phyloP scores from a whole-genome alignment of 2,797 vertebrate species.

The Pantherophis vulpinus region DNA sequence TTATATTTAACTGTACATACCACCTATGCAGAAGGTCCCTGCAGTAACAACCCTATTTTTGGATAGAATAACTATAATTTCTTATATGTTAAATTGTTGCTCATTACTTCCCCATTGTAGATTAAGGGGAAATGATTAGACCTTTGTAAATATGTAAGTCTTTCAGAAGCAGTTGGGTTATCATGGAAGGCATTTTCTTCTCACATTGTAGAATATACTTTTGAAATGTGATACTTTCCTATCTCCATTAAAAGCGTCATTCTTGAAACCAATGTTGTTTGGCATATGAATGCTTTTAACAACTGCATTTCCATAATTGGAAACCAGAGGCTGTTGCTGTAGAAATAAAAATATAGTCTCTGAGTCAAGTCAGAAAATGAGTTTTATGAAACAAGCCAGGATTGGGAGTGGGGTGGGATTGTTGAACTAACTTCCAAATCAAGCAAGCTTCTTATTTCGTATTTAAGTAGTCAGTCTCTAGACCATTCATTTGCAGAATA shows the following conservation, averaged over 20 bases:
- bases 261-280: slow-evolving; percentile 8
- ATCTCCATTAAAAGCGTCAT: background rate
- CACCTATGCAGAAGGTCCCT: background rate
- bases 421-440: slow-evolving; percentile 22
- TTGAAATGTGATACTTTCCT: background rate
- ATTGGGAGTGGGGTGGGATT: background rate
- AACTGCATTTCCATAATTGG: background rate
- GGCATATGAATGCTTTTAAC: background rate
- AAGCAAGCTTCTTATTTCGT: background rate
- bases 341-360: background rate
- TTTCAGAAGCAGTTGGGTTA: slow-evolving; percentile 10
- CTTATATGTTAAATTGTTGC: background rate
- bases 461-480: background rate
- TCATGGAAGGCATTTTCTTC: slow-evolving; percentile 14
- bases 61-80: background rate
- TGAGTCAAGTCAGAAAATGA: background rate
- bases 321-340: background rate
- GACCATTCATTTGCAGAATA: background rate
- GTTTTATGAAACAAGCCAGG: background rate
- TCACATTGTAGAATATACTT: background rate
- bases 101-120: background rate
- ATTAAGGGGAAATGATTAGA: background rate
- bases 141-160: background rate
- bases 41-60: background rate
- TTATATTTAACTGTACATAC: background rate